These are phyloP conservation scores for Laothoe populi DNA, from an alignment of 2,888 invertebrate species.

Conservation along the genomic window DNA sequence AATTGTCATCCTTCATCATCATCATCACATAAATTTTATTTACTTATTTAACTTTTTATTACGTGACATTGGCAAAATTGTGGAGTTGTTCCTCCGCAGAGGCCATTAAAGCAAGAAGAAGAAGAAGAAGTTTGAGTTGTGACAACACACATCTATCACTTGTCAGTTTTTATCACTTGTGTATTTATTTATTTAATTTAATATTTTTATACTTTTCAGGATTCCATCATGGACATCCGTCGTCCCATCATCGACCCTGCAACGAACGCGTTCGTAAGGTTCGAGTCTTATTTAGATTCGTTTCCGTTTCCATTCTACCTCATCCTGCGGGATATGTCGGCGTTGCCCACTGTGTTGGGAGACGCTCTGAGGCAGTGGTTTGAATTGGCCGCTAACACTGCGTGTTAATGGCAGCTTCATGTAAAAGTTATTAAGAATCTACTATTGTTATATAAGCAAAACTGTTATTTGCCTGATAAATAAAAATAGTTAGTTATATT, in stretches of 20 bases:
- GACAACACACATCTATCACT: too few species aligned
- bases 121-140: too few species aligned
- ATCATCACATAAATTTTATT: too few species aligned
- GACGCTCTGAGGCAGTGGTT: conserved; percentile 99
- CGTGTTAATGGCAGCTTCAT: conserved; percentile 45
- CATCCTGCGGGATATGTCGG: conserved; percentile 94
- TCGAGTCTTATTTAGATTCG: conserved; percentile 94
- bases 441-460: too few species aligned
- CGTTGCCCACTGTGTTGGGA: conserved; percentile 95
- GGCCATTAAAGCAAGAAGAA: too few species aligned
- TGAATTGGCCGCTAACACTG: conserved; percentile 92
- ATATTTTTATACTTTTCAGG: conserved; percentile 83
- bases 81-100: too few species aligned
- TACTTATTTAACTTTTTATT: too few species aligned
- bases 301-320: conserved; percentile 99
- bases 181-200: background rate
- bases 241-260: conserved; percentile 92
- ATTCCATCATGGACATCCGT: conserved; percentile 95
- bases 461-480: too few species aligned
- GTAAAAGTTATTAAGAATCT: background rate
- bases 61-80: too few species aligned
- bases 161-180: too few species aligned
- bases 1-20: too few species aligned
- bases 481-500: too few species aligned
- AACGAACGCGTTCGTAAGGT: conserved; percentile 83